Conservation (phyloP, 2,888 invertebrate genomes). For the Bimastos eiseni region DNA sequence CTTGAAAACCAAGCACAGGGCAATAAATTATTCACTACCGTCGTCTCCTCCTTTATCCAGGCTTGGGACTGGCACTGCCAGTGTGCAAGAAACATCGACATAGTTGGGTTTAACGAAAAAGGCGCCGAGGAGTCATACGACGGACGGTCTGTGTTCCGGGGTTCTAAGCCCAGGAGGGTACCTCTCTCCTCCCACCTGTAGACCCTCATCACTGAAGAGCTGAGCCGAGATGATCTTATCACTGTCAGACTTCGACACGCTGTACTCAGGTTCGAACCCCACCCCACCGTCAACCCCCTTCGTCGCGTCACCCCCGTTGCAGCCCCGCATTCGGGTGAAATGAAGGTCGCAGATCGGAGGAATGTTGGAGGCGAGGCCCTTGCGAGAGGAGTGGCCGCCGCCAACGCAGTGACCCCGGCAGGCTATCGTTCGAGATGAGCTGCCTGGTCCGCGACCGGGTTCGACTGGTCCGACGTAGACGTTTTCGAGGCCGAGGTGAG, state of each 20-base stretch:
- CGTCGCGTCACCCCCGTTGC: background rate
- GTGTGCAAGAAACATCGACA: too few relatives aligned
- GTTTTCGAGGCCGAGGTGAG: conserved; percentile 25
- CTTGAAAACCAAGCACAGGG: too few relatives aligned
- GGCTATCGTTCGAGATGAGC: background rate
- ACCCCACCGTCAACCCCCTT: background rate
- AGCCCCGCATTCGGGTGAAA: background rate
- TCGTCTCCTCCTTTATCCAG: background rate
- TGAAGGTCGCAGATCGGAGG: conserved; percentile 15
- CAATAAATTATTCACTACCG: too few relatives aligned
- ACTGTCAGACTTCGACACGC: background rate
- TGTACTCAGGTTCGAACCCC: background rate
- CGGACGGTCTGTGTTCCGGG: conserved; percentile 9
- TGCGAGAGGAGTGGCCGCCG: background rate
- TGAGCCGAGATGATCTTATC: background rate
- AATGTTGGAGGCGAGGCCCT: background rate
- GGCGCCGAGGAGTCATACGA: background rate
- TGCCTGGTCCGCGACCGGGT: background rate
- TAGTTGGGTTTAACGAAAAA: too few relatives aligned
- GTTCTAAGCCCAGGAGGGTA: background rate
- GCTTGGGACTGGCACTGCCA: background rate
- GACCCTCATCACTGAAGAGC: background rate
- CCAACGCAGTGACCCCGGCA: background rate
- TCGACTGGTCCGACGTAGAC: background rate
- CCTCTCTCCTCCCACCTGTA: background rate